These are phyloP conservation scores for Carassius auratus DNA, from an alignment of 2,113 vertebrate species.

Conservation along the genomic window DNA sequence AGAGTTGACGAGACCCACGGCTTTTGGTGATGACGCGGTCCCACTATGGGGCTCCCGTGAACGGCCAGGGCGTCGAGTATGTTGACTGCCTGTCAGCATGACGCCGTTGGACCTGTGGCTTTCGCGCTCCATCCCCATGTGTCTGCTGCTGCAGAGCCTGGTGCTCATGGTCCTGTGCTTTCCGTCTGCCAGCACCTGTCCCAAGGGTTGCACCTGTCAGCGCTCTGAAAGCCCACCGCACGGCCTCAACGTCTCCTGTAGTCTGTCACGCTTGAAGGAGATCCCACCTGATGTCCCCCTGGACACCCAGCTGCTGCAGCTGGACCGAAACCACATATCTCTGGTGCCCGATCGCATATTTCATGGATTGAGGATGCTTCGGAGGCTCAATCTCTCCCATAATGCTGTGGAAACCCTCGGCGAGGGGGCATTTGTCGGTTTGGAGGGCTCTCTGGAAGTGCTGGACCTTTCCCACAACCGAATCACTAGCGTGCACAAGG, in stretches of 20 bases:
- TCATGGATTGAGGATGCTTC: slow-evolving; percentile 88
- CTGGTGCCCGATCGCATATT: slow-evolving; percentile 94
- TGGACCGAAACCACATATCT: slow-evolving; percentile 97
- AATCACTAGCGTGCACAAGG: slow-evolving; percentile 94
- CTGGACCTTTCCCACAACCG: slow-evolving; percentile 96
- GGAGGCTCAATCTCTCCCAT: slow-evolving; percentile 96
- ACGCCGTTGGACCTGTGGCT: slow-evolving; percentile 98
- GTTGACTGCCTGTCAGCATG: slow-evolving; percentile 88
- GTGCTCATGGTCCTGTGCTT: slow-evolving; percentile 98
- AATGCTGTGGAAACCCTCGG: slow-evolving; percentile 94
- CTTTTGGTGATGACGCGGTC: slow-evolving; percentile 37
- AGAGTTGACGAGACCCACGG: slow-evolving; percentile 40
- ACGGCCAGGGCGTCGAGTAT: slow-evolving; percentile 80
- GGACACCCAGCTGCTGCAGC: slow-evolving; percentile 89
- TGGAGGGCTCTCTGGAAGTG: slow-evolving; percentile 90
- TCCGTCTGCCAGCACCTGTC: slow-evolving; percentile 98
- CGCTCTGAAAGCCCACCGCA: slow-evolving; percentile 79
- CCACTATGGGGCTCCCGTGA: slow-evolving; percentile 65
- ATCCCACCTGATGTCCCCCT: slow-evolving; percentile 92
- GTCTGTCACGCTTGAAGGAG: slow-evolving; percentile 94
- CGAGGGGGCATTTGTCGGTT: slow-evolving; percentile 91
- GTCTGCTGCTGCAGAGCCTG: slow-evolving; percentile 97
- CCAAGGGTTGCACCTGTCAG: slow-evolving; percentile 93
- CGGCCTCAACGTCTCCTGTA: slow-evolving; percentile 94
- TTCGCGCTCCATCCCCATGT: slow-evolving; percentile 97